Conservation (phyloP, 2,113 vertebrate species). For the Ranitomeya variabilis region DNA sequence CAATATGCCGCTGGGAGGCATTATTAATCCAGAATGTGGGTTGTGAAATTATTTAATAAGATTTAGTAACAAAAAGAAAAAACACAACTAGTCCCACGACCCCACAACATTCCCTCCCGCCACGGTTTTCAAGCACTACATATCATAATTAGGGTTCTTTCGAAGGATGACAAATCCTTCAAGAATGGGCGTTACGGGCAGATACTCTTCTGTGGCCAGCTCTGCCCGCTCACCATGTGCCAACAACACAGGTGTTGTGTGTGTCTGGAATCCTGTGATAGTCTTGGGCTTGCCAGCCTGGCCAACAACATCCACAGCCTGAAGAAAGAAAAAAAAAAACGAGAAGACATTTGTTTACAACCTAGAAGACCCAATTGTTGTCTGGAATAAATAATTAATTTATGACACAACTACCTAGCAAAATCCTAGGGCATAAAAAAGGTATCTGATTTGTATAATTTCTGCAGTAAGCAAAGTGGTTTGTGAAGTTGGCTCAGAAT, state of each 20-base stretch:
- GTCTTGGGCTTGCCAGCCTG: constrained; percentile 98
- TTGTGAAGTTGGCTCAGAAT: too few relatives aligned
- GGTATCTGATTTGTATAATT: too few relatives aligned
- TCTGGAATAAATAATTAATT: too few relatives aligned
- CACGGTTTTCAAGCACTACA: constrained; percentile 64
- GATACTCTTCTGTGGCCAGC: constrained; percentile 93
- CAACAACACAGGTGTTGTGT: constrained; percentile 94
- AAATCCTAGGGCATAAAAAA: too few relatives aligned
- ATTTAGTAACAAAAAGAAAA: constrained; percentile 44
- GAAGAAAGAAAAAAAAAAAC: neutral
- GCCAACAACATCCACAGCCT: constrained; percentile 98
- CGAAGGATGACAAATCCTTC: constrained; percentile 97
- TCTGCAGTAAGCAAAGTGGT: too few relatives aligned
- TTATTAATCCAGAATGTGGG: neutral
- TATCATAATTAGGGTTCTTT: constrained; percentile 95
- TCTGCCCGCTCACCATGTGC: constrained; percentile 95
- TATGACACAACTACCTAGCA: too few relatives aligned
- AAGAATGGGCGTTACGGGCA: constrained; percentile 93
- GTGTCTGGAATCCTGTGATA: constrained; percentile 99
- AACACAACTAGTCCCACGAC: constrained; percentile 29
- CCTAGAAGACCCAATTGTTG: neutral
- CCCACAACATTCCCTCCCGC: neutral
- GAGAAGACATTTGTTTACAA: neutral
- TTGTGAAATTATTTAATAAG: constrained; percentile 56
- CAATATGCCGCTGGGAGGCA: neutral